Evolutionary conservation across 2,113 vertebrate genomes (phyloP).

Genomic region (Callithrix jacchus): DNA sequence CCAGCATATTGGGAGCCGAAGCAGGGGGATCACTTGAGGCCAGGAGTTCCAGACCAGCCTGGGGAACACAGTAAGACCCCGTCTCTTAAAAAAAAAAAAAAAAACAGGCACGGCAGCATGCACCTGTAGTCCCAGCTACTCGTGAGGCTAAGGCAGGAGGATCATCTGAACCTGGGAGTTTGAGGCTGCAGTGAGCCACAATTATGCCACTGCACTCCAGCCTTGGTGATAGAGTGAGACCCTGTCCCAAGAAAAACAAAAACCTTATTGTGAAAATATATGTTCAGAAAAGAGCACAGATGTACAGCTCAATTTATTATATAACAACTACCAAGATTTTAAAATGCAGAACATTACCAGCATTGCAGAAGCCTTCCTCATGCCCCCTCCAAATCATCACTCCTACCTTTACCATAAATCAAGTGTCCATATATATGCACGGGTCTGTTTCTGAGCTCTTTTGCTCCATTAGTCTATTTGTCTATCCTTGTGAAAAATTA

Average conservation of each 20-base stretch:
- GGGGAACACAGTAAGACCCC: no score
- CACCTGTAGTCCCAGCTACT: no score
- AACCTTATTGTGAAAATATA: conserved; percentile 11
- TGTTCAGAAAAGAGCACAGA: background rate
- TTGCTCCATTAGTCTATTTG: background rate
- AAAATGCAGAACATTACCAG: background rate
- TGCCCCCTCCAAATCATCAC: background rate
- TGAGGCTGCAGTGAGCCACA: no score
- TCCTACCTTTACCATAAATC: background rate
- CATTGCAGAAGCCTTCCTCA: background rate
- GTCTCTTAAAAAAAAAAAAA: no score
- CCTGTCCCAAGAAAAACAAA: background rate
- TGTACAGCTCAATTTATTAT: background rate
- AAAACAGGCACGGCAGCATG: no score
- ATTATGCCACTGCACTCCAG: no score
- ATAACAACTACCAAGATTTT: background rate
- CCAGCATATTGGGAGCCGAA: no score
- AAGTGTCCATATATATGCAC: background rate
- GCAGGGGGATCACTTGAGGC: no score
- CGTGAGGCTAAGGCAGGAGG: no score
- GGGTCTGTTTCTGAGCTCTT: background rate
- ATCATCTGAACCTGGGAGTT: no score
- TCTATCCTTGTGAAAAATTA: background rate
- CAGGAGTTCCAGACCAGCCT: no score
- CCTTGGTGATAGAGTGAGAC: no score